phyloP scores from a whole-genome alignment of 2,113 vertebrate species.

The Cyphomyrus discorhynchus region DNA sequence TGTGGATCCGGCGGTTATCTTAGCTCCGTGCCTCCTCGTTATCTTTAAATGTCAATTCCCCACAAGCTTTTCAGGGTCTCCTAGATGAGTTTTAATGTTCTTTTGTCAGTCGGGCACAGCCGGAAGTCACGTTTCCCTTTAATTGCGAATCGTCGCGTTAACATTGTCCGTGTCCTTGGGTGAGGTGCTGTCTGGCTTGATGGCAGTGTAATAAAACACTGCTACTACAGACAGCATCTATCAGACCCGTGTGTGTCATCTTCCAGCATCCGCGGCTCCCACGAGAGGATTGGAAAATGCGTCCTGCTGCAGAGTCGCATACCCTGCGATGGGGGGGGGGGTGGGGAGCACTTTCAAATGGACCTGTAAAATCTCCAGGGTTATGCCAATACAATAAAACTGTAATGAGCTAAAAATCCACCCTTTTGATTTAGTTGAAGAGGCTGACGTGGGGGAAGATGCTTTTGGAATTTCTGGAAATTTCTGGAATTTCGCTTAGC shows the following conservation, averaged over 20 bases:
- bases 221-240: background rate
- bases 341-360: background rate
- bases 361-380: background rate
- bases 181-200: background rate
- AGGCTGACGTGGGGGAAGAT: background rate
- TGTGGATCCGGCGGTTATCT: background rate
- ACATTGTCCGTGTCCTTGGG: slow-evolving; percentile 1
- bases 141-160: background rate
- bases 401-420: background rate
- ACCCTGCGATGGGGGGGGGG: background rate
- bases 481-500: background rate
- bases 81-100: background rate
- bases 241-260: background rate
- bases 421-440: background rate
- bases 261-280: background rate
- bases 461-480: background rate
- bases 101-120: background rate
- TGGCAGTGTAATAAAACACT: background rate
- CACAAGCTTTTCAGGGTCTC: background rate
- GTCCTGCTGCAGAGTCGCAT: background rate
- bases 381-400: background rate
- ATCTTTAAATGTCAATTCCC: background rate
- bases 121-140: background rate
- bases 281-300: background rate
- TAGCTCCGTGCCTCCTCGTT: background rate